Base-by-base conservation (phyloP, 2,797 vertebrate genomes). In the Silurus lanzhouensis region DNA sequence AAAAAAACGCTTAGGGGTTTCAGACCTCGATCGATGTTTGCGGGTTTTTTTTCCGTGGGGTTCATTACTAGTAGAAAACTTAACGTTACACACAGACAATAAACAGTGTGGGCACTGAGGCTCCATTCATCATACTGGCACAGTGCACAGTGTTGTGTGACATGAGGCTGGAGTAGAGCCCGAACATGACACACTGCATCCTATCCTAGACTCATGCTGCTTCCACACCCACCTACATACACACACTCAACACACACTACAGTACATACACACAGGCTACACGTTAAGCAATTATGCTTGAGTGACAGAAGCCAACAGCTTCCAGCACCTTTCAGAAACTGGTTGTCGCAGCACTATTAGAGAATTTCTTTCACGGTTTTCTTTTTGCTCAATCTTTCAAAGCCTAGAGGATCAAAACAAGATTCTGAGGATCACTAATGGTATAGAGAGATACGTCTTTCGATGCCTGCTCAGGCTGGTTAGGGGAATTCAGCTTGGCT, bases 51-150 rank as follows among this genome's bases (percentile, higher is more conserved):
- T 57, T 57, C 14, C 14, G 6, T 14, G 38, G 38, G 48, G 6
- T 52, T 52, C 10, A 4, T 52, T 7, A 7, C 48, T 52, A 52
- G 8, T 52, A 10, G 48, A 52, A 52, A 52, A 52, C 48, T 10
- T 52, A 10, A 52, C 48, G 8, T 31, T 3, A 55, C 22, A 55
- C 0, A 14, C n/a, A 61, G 27, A 61, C 19, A 22, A 1, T 44
- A 31, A 61, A 81, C 58, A 48, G 72, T 82, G 57, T 67, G 38
- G 72, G 63, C 63, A 83, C 55, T 55, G 81, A 55, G 9, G 22
- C 57, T 83, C 61, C 81, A 86, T 83, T 86, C 81, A 79, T 86
- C 81, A 86, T 72, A 64, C 20, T 86, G 81, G 76, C 74, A 83
- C 48, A 19, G 58, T n/a, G 75, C n/a, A 55, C 20, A 79, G 75